These are phyloP conservation scores for Acanthosoma haemorrhoidale DNA, from an alignment of 2,888 invertebrate genomes.

Conservation along the genomic window DNA sequence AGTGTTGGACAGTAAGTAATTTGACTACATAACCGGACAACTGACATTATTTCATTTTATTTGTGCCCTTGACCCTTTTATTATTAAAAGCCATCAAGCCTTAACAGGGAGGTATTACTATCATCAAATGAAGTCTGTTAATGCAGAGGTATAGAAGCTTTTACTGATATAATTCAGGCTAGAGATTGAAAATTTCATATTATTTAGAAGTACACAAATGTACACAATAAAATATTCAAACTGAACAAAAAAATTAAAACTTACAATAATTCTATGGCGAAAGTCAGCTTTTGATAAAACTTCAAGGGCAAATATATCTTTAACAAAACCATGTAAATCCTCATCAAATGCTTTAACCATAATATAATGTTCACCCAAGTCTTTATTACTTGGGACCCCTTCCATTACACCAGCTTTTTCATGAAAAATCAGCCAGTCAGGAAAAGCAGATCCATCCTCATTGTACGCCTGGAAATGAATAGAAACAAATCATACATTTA, in stretches of 20 bases:
- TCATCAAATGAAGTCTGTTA: too few relatives aligned
- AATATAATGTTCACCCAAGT: conserved; percentile 62
- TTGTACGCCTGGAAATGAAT: conserved; percentile 46
- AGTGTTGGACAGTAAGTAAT: too few relatives aligned
- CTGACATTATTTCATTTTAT: too few relatives aligned
- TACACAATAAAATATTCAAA: neutral
- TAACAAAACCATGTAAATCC: conserved; percentile 49
- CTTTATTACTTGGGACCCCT: conserved; percentile 64
- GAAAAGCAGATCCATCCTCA: conserved; percentile 49
- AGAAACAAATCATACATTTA: too few relatives aligned
- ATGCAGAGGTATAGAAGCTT: too few relatives aligned
- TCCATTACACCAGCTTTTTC: conserved; percentile 62
- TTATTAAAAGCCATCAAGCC: too few relatives aligned
- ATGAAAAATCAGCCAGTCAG: conserved; percentile 68
- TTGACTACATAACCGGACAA: too few relatives aligned
- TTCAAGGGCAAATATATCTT: conserved; percentile 63
- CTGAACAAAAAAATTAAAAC: neutral
- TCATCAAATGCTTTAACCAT: conserved; percentile 55
- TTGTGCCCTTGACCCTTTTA: too few relatives aligned
- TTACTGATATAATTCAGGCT: too few relatives aligned
- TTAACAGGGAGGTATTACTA: too few relatives aligned
- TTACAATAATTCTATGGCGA: neutral
- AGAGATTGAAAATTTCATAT: too few relatives aligned
- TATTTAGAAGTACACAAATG: neutral
- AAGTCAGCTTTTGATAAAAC: conserved; percentile 46